Evolutionary conservation across 2,113 vertebrate species (phyloP).

Genomic region (Salvelinus namaycush): DNA sequence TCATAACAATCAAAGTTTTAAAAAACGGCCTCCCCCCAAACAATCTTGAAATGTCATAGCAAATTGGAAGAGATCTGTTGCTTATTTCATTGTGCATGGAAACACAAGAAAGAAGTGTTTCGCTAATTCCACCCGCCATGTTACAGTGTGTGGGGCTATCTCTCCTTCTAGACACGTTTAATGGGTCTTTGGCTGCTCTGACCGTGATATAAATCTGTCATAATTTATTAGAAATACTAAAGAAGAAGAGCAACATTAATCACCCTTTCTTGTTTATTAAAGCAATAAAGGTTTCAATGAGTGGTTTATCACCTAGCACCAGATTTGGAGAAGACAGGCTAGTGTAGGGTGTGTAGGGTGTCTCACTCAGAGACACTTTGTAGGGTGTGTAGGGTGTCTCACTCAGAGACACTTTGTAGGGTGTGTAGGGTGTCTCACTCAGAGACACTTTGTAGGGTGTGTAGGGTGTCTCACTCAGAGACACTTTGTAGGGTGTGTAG

Average conservation of each 20-base stretch:
- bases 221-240: slow-evolving; percentile 81
- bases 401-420: too few species aligned
- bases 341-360: neutral
- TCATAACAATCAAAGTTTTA: slow-evolving; percentile 46
- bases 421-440: neutral
- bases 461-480: too few species aligned
- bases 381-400: too few species aligned
- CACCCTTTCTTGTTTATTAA: slow-evolving; percentile 82
- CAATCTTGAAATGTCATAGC: slow-evolving; percentile 38
- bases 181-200: slow-evolving; percentile 72
- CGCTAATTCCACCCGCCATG: slow-evolving; percentile 49
- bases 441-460: too few species aligned
- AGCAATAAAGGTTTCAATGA: slow-evolving; percentile 81
- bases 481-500: neutral
- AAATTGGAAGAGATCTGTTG: slow-evolving; percentile 41
- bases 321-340: slow-evolving; percentile 63
- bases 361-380: neutral
- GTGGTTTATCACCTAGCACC: slow-evolving; percentile 74
- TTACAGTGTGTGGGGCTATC: slow-evolving; percentile 43
- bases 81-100: slow-evolving; percentile 38
- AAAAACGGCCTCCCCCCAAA: slow-evolving; percentile 18
- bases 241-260: slow-evolving; percentile 81
- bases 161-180: slow-evolving; percentile 71
- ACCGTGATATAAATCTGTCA: slow-evolving; percentile 79
- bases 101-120: slow-evolving; percentile 54